Evolutionary conservation across 2,797 vertebrate species (phyloP).

Genomic region (Sardinella longiceps): DNA sequence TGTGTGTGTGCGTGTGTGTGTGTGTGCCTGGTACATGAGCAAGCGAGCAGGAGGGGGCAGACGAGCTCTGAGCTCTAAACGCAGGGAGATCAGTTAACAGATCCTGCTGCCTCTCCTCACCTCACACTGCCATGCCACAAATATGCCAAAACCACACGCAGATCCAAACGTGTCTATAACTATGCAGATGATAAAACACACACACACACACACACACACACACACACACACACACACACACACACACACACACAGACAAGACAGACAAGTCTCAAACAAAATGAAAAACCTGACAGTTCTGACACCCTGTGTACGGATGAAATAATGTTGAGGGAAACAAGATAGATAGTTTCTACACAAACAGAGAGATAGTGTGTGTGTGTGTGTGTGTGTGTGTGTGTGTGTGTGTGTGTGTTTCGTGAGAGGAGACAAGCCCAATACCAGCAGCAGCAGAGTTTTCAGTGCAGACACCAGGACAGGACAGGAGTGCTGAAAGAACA

Average conservation of each 20-base stretch:
- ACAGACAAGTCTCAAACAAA: neutral
- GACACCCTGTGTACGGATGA: neutral
- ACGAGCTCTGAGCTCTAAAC: neutral
- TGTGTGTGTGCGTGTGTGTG: neutral
- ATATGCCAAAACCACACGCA: conserved; percentile 46
- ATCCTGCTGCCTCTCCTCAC: conserved; percentile 60
- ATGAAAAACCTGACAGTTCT: neutral
- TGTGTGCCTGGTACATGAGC: neutral
- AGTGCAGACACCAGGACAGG: neutral
- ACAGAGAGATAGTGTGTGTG: neutral
- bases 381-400: neutral
- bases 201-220: too few relatives aligned
- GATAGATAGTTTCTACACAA: too few relatives aligned
- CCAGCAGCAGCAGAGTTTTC: neutral
- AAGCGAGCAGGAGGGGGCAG: conserved; percentile 32
- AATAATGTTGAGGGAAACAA: neutral
- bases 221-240: neutral
- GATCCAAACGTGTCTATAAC: conserved; percentile 17
- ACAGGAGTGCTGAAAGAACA: neutral
- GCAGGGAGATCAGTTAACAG: conserved; percentile 10
- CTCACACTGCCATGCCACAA: conserved; percentile 58
- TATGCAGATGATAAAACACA: neutral
- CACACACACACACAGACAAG: neutral
- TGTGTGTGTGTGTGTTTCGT: neutral
- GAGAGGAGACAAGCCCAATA: neutral